phyloP scores from a whole-genome alignment of 1,140 invertebrate species.

The Frieseomelitta varia region DNA sequence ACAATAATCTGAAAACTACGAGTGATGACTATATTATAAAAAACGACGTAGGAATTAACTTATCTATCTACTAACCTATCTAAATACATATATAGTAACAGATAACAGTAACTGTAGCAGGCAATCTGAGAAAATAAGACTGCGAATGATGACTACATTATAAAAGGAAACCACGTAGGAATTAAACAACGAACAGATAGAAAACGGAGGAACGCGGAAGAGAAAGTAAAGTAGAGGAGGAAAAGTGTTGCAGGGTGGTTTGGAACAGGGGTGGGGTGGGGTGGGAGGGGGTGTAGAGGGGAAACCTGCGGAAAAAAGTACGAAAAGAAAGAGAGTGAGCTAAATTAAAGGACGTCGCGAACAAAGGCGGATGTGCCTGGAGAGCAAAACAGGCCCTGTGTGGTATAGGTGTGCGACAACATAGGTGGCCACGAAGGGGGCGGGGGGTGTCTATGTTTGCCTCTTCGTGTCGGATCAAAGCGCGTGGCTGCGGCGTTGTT shows the following conservation, averaged over 20 bases:
- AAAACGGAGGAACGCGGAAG: constrained; percentile 12
- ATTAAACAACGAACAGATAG: not conserved
- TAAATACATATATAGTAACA: not conserved
- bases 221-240: constrained; percentile 15
- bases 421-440: constrained; percentile 28
- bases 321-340: constrained; percentile 56
- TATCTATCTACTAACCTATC: no score
- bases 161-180: not conserved
- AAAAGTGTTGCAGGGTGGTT: not conserved
- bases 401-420: constrained; percentile 34
- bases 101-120: not conserved
- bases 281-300: not conserved
- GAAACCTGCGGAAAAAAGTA: constrained; percentile 27
- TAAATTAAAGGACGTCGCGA: constrained; percentile 70
- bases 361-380: constrained; percentile 74
- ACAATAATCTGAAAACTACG: no score
- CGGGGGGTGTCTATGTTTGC: constrained; percentile 43
- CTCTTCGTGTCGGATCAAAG: constrained; percentile 63
- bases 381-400: constrained; percentile 65
- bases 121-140: no score
- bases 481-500: constrained; percentile 48
- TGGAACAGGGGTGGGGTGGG: no score
- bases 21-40: no score
- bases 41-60: no score
- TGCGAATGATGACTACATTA: not conserved